Evolutionary conservation across 2,888 invertebrate species (phyloP), one percentile per base, ranked within the genome.

Genomic region (Gasteruption jaculator): DNA sequence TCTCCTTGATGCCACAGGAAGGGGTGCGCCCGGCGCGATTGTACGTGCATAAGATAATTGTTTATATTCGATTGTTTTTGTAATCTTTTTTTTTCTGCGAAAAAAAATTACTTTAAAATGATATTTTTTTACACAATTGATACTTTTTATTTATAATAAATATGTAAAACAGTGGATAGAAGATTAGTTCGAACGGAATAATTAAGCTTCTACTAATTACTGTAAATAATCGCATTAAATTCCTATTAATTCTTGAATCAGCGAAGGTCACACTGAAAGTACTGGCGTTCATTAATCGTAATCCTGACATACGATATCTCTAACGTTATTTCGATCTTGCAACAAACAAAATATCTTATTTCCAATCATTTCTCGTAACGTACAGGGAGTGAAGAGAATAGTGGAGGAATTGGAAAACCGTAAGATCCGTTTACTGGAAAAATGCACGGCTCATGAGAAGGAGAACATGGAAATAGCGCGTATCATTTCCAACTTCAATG

Each of bases 351-450:
- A 2, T 18, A 3, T 16, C n/a, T 8, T 30, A 11, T 8, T n/a
- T 31, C 7, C 14, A 2, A 5, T 31, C 11, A 6, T 7, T 34
- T 33, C n/a, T 34, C 11, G 14, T 34, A 22, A 21, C 1, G 14
- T 15, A 8, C 43, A 76, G 76, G 84, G 84, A 32, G 75, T 85
- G 4, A 79, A 75, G 61, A 72, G 76, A 38, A 76, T 78, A 51
- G 78, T 88, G 27, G 82, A 85, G 54, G 84, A 85, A 61, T 74
- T 89, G 50, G 85, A 88, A 71, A 82, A 83, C 60, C 78, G 82
- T 49, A 85, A 85, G 65, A 77, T 81, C n/a, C 73, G 77, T 34
- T 69, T 86, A 31, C 75, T 78, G 45, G 74, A 78, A 33, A 72
- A 80, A 33, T 85, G 85, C 57, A 79, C 79, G 3, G 78, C 81